phyloP scores from a whole-genome alignment of 2,888 invertebrate species.

The Calameuta pallipes region DNA sequence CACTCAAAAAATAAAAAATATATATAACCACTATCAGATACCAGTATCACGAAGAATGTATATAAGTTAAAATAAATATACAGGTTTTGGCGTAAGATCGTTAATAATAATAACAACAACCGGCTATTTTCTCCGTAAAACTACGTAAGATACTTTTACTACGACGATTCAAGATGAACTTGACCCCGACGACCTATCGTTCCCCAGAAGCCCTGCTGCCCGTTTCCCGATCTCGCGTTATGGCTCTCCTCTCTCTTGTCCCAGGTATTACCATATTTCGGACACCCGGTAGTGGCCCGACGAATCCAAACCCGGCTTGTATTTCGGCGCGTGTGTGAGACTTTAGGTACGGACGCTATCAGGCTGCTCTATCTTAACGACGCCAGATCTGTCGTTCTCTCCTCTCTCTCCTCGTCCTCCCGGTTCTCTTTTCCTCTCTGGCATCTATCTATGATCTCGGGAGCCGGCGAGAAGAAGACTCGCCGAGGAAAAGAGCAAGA shows the following conservation, averaged over 20 bases:
- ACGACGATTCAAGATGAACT: neutral
- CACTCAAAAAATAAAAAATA: too few relatives aligned
- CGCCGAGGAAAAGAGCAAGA: neutral
- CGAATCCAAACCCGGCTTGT: conserved; percentile 6
- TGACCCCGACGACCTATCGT: neutral
- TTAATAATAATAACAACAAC: neutral
- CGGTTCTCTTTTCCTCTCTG: conserved; percentile 7
- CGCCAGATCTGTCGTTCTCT: conserved; percentile 24
- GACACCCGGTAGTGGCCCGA: conserved; percentile 4
- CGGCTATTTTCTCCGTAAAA: neutral
- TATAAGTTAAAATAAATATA: neutral
- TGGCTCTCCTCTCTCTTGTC: conserved; percentile 8
- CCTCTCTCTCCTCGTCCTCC: conserved; percentile 10
- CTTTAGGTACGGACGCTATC: conserved; percentile 30
- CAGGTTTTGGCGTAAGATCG: neutral
- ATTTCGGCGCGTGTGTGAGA: conserved; percentile 28
- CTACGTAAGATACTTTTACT: neutral
- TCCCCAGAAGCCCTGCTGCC: conserved; percentile 5
- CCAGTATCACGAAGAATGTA: neutral
- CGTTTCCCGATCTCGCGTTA: neutral
- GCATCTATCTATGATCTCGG: conserved; percentile 41
- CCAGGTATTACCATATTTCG: conserved; percentile 7
- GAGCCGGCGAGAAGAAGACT: conserved; percentile 18
- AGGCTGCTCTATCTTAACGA: conserved; percentile 24
- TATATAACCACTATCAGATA: too few relatives aligned